Conservation (phyloP, 2,113 vertebrate species). For the Scolopax mira region DNA sequence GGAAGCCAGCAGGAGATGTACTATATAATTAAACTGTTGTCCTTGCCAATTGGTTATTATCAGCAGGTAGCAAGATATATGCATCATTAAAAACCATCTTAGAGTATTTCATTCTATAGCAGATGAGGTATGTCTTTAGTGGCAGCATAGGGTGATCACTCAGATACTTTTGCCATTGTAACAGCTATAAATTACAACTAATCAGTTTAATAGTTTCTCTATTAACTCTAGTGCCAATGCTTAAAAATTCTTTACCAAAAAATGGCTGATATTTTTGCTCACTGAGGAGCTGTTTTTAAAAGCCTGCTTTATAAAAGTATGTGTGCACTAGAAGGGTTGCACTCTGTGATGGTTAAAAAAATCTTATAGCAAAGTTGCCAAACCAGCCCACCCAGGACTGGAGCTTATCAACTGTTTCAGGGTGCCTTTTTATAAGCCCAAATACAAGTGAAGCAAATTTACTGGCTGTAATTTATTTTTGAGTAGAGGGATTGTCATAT, state of each 20-base stretch:
- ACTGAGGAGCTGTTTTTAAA: not conserved
- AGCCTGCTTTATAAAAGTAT: not conserved
- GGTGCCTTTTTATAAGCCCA: not conserved
- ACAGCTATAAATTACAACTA: conserved; percentile 23
- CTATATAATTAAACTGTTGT: conserved; percentile 49
- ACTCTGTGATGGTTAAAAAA: not conserved
- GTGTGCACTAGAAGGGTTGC: not conserved
- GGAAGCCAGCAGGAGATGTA: not conserved
- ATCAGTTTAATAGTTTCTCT: conserved; percentile 55
- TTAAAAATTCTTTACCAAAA: conserved; percentile 33
- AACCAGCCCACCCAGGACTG: not conserved
- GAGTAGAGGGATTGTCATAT: not conserved
- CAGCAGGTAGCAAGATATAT: conserved; percentile 47
- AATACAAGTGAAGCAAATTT: not conserved
- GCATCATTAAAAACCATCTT: not conserved
- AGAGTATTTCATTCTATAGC: not conserved
- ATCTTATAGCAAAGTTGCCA: not conserved
- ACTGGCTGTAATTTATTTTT: not conserved
- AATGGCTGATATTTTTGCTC: not conserved
- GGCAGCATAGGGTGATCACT: not conserved
- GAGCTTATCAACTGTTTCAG: not conserved
- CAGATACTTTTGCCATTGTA: not conserved
- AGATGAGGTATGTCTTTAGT: not conserved
- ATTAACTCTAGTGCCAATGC: conserved; percentile 13
- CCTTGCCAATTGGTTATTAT: conserved; percentile 24